Evolutionary conservation across 2,113 vertebrate genomes (phyloP).

Genomic region (Laticauda colubrina): DNA sequence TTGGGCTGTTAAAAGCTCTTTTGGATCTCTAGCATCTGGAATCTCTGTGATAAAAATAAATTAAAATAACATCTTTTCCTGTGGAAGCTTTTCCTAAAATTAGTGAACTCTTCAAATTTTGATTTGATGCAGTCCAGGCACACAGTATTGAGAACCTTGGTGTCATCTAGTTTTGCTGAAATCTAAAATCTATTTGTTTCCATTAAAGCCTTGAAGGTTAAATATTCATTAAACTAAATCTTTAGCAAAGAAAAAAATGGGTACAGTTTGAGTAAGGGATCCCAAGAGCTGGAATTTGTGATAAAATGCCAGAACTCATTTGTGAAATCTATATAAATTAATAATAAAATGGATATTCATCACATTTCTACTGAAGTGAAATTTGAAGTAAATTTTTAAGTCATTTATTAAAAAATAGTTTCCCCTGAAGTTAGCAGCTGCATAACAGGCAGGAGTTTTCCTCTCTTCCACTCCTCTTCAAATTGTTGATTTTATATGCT

Average conservation of each 20-base stretch:
- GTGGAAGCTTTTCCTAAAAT: slow-evolving; percentile 24
- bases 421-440: not conserved
- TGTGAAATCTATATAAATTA: not conserved
- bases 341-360: not conserved
- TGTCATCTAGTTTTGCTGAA: not conserved
- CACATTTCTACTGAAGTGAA: not conserved
- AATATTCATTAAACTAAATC: not conserved
- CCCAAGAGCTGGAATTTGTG: not conserved
- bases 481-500: not conserved
- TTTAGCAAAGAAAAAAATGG: not conserved
- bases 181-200: not conserved
- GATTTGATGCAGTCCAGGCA: slow-evolving; percentile 17
- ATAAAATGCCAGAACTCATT: not conserved
- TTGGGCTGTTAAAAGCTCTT: slow-evolving; percentile 28
- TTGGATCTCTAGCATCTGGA: slow-evolving; percentile 37
- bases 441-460: not conserved
- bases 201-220: not conserved
- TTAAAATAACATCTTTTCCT: slow-evolving; percentile 19
- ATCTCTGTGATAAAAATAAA: slow-evolving; percentile 16
- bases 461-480: too few relatives aligned
- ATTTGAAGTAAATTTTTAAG: not conserved
- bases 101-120: slow-evolving; percentile 26
- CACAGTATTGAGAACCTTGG: not conserved
- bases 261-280: not conserved
- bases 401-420: not conserved